Evolutionary conservation across 2,888 invertebrate genomes (phyloP), one percentile per base, ranked within the genome.

Genomic region (Tetramorium bicarinatum): DNA sequence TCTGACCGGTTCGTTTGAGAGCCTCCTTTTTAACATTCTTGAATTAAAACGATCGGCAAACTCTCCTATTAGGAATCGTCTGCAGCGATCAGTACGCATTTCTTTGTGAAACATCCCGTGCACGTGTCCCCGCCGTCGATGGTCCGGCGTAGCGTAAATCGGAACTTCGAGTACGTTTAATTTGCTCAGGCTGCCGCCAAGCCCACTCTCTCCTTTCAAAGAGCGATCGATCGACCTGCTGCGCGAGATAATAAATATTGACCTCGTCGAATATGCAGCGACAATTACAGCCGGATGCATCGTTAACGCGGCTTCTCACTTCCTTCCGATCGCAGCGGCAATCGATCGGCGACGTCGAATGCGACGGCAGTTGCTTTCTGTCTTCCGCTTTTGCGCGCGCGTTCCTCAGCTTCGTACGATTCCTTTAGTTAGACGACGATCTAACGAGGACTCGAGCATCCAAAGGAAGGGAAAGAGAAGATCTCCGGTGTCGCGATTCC

Each of bases 131-230:
- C 62, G 79, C 69, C 69, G 84, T 85, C 79, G 82, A 44, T 84
- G 86, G 89, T 74, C 77, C 81, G 86, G 74, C 83, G 85, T 66
- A 64, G 38, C 21, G 72, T 76, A 86, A 90, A 90, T 90, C 85
- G 83, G 67, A n/a, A 66, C 72, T 86, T 82, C 71, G 71, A 21
- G 72, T 21, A 54, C 75, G 85, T 85, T 90, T 84, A 69, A 88
- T 85, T 87, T 85, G 82, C 75, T 75, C 72, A 67, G 64, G 62
- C 83, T 64, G 79, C 77, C 77, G 41, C 15, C 29, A 44, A 82
- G 83, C 82, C 29, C 29, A 47, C 15, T 15, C 29, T 47, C 9
- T 41, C 64, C 84, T 56, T 54, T 71, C 66, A 67, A 82, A 47
- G 29, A 34, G 21, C 41, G 44, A 21, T 83, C 72, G 82, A 77